A percentile compares a stretch with the other conserved stretches of the same genome.
These are phyloP conservation scores for Champsocephalus gunnari DNA, from an alignment of 2,797 vertebrate genomes.

Conservation along the genomic window DNA sequence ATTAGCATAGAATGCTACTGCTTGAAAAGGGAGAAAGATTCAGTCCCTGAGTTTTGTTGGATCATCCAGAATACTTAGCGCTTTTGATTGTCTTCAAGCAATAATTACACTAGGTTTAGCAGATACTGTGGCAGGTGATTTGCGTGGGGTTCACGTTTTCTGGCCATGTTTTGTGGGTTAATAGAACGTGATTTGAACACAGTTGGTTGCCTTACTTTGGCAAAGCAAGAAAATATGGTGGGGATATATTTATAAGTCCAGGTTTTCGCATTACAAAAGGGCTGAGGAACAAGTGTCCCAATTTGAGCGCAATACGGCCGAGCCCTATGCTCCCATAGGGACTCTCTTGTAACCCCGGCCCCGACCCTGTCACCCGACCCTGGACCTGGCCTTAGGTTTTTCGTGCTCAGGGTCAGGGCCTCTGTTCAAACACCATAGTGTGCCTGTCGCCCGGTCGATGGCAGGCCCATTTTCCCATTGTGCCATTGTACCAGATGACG, in stretches of 20 bases:
- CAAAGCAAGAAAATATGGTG: conserved; percentile 52
- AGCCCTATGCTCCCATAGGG: conserved; percentile 62
- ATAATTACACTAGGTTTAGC: conserved; percentile 3
- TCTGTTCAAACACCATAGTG: conserved; percentile 69
- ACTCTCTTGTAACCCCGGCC: conserved; percentile 60
- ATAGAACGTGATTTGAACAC: conserved; percentile 26
- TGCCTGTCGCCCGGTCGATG: conserved; percentile 73
- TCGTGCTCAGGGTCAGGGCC: conserved; percentile 59
- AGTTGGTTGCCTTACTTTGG: conserved; percentile 38
- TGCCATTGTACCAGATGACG: conserved; percentile 68
- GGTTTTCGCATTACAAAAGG: conserved; percentile 41
- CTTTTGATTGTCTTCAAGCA: conserved; percentile 2
- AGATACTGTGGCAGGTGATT: conserved; percentile 2
- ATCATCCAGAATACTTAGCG: neutral
- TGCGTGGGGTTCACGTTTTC: conserved; percentile 14
- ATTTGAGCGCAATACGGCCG: conserved; percentile 12
- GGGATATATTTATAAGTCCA: conserved; percentile 51
- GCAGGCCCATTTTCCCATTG: conserved; percentile 53
- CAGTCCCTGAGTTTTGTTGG: conserved; percentile 2
- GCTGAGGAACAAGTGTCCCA: conserved; percentile 58
- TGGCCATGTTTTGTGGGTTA: conserved; percentile 37
- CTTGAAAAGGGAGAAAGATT: conserved; percentile 25
- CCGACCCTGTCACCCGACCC: conserved; percentile 66
- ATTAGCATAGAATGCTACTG: conserved; percentile 73
- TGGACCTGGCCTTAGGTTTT: conserved; percentile 64